Conservation (phyloP, 2,113 vertebrate genomes). For the Nesoenas mayeri region DNA sequence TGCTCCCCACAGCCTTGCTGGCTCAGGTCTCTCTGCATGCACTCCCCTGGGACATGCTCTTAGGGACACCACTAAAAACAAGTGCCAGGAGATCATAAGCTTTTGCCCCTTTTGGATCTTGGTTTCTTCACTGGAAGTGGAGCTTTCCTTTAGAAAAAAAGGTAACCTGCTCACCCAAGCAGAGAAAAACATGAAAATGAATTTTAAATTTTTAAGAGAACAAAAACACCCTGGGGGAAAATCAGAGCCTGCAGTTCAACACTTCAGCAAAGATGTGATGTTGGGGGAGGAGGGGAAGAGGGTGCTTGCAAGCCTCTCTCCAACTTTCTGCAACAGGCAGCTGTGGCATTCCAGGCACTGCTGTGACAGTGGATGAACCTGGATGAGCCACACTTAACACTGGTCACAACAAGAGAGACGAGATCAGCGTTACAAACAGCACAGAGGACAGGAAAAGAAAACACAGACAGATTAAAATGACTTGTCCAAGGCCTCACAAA, state of each 20-base stretch:
- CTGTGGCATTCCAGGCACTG: not conserved
- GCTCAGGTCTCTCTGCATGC: fast-evolving
- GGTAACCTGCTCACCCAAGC: not conserved
- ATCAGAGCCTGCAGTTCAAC: not conserved
- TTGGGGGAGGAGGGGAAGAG: not conserved
- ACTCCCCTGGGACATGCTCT: not conserved
- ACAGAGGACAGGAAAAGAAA: not conserved
- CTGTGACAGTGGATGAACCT: fast-evolving
- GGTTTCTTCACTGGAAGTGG: not conserved
- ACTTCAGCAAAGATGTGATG: not conserved
- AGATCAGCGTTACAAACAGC: not conserved
- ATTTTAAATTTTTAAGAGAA: not conserved
- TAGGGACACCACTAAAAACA: not conserved
- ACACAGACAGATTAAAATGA: not conserved
- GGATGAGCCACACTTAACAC: not conserved
- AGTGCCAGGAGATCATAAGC: not conserved
- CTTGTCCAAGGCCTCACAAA: not conserved
- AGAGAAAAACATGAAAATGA: not conserved
- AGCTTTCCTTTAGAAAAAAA: not conserved
- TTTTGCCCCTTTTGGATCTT: not conserved
- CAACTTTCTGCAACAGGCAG: not conserved
- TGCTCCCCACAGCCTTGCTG: not conserved
- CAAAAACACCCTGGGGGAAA: not conserved
- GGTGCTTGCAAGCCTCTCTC: not conserved
- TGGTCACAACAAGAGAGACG: not conserved